These are phyloP conservation scores for Atrina japonica DNA, from an alignment of 2,888 invertebrate species.

Conservation along the genomic window DNA sequence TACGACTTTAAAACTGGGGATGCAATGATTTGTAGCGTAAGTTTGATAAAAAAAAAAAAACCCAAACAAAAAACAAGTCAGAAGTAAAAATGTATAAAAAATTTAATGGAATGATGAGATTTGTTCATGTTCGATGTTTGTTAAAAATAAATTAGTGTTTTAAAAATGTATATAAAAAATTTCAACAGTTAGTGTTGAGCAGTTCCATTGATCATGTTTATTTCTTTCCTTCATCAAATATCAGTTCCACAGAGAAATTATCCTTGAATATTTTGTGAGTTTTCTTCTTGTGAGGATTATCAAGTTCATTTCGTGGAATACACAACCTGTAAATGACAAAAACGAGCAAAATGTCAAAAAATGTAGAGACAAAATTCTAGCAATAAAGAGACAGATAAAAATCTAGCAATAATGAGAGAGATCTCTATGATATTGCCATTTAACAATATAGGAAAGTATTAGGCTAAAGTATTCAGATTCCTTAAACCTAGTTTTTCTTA, in stretches of 20 bases:
- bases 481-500: no score
- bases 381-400: not conserved
- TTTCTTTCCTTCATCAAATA: constrained; percentile 21
- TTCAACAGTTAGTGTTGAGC: no score
- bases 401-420: not conserved
- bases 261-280: constrained; percentile 40
- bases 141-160: no score
- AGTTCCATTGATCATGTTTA: no score
- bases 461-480: no score
- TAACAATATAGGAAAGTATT: not conserved
- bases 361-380: no score
- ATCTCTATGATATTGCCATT: not conserved
- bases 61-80: not conserved
- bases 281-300: constrained; percentile 47
- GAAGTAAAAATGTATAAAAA: constrained; percentile 6
- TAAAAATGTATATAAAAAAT: no score
- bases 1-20: no score
- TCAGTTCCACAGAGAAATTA: constrained; percentile 35
- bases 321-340: constrained; percentile 26
- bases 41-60: no score
- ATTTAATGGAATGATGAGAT: not conserved
- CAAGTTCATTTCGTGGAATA: constrained; percentile 40
- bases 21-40: no score
- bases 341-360: not conserved
- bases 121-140: no score